Evolutionary conservation across 2,113 vertebrate species (phyloP).

Genomic region (Cathartes aura): DNA sequence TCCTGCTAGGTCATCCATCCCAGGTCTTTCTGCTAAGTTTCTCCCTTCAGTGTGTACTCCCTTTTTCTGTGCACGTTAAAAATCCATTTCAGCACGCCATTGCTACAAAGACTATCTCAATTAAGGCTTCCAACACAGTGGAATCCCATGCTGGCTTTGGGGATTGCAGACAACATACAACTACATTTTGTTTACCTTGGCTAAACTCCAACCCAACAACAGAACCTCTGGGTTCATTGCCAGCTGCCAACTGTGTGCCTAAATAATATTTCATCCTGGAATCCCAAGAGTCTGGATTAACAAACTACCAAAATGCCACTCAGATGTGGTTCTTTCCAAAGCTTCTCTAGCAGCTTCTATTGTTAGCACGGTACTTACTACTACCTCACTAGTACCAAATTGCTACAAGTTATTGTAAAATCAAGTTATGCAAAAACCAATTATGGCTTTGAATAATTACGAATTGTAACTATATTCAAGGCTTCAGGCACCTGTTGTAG

Average conservation of each 20-base stretch:
- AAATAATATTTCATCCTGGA: background rate
- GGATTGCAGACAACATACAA: background rate
- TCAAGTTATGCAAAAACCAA: background rate
- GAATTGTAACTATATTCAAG: background rate
- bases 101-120: background rate
- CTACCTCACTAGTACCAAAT: background rate
- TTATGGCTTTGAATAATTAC: background rate
- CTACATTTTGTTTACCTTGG: background rate
- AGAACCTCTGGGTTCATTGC: background rate
- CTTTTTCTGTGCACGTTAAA: background rate
- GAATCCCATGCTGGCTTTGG: background rate
- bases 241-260: background rate
- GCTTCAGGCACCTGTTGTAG: background rate
- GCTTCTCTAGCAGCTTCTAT: background rate
- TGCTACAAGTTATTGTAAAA: background rate
- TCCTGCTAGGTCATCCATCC: background rate
- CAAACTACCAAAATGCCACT: background rate
- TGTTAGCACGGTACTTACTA: background rate
- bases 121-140: background rate
- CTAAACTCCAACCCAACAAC: background rate
- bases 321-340: background rate
- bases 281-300: background rate
- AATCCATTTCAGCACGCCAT: background rate
- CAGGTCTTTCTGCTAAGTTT: background rate
- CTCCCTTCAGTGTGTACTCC: background rate